phyloP scores from a whole-genome alignment of 1,140 invertebrate genomes.

The Ladona fulva region DNA sequence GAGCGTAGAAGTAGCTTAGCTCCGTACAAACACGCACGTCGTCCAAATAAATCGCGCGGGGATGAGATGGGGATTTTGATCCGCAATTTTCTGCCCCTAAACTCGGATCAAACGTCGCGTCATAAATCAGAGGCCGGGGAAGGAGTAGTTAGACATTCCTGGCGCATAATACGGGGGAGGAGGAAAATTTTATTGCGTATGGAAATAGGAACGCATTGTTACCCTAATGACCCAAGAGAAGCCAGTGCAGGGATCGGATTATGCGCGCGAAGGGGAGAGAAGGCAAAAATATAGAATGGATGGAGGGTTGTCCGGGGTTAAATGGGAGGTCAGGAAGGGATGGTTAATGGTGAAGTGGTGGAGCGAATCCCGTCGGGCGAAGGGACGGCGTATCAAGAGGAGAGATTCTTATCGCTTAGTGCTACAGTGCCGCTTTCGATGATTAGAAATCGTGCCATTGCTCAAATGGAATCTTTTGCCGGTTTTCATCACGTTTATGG shows the following conservation, averaged over 20 bases:
- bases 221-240: not conserved
- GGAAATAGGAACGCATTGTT: not conserved
- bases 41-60: not conserved
- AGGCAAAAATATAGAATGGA: not conserved
- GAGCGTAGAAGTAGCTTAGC: no score
- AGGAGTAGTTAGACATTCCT: not conserved
- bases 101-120: not conserved
- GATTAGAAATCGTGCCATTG: no score
- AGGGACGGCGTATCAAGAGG: not conserved
- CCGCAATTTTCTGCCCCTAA: constrained; percentile 1
- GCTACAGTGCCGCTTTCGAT: no score
- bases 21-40: not conserved
- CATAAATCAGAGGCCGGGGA: not conserved
- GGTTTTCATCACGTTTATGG: no score
- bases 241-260: not conserved
- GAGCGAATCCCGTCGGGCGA: not conserved
- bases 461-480: no score
- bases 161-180: not conserved
- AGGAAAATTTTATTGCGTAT: constrained; percentile 3
- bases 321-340: not conserved
- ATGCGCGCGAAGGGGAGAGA: not conserved
- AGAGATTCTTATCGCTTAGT: not conserved
- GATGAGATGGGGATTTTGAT: not conserved
- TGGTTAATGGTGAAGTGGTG: not conserved
- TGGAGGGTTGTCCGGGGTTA: not conserved